Conservation (phyloP, 2,797 vertebrate species). For the Typhlichthys subterraneus region DNA sequence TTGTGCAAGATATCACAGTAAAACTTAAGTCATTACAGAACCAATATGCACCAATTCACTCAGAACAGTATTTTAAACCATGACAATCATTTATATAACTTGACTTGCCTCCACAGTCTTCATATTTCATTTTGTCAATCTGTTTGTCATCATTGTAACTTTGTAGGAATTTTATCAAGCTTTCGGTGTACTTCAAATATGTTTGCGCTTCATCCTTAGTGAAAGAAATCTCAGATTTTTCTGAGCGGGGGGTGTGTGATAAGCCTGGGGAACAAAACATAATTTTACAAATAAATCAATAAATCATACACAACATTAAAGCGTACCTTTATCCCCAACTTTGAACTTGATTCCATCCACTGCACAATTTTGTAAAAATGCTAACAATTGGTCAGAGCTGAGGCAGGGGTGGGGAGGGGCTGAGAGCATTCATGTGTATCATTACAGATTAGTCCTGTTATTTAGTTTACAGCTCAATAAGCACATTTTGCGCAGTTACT, state of each 20-base stretch:
- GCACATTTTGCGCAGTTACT: too few species aligned
- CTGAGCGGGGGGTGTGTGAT: constrained; percentile 86
- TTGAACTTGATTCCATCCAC: too few species aligned
- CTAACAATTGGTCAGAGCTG: too few species aligned
- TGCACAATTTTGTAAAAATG: too few species aligned
- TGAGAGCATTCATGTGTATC: too few species aligned
- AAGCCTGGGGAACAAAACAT: constrained; percentile 78
- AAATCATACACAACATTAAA: neutral
- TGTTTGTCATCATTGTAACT: constrained; percentile 62
- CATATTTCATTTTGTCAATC: constrained; percentile 54
- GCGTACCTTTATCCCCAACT: neutral
- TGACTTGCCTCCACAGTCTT: constrained; percentile 83
- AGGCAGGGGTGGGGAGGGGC: too few species aligned
- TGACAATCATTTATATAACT: neutral
- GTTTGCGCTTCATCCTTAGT: neutral
- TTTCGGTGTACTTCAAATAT: constrained; percentile 61
- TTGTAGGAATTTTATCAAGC: constrained; percentile 71
- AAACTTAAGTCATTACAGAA: neutral
- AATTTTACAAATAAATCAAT: neutral
- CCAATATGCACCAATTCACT: neutral
- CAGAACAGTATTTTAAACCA: neutral
- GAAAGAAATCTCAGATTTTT: constrained; percentile 89
- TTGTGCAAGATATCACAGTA: neutral
- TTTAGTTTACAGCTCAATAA: too few species aligned
- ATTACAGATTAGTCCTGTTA: too few species aligned